These are phyloP conservation scores for Trichomalopsis sarcophagae DNA, from an alignment of 1,140 invertebrate genomes.

Conservation along the genomic window DNA sequence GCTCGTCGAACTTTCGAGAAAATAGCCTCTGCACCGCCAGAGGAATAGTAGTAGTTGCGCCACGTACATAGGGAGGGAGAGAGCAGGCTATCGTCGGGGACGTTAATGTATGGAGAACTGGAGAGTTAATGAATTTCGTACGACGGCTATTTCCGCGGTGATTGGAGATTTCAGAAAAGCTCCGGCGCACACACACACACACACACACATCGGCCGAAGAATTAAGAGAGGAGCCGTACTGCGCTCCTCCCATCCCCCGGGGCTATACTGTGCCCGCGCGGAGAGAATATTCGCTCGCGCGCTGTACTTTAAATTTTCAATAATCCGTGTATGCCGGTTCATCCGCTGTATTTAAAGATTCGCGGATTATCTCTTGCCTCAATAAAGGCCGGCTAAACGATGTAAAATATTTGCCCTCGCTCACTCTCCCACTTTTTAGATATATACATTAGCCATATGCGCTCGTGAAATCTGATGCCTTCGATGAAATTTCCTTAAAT, in stretches of 20 bases:
- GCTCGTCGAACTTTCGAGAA: constrained; percentile 50
- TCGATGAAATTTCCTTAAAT: constrained; percentile 35
- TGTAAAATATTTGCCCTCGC: constrained; percentile 38
- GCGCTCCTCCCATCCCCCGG: neutral
- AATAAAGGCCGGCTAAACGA: constrained; percentile 22
- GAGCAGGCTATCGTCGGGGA: neutral
- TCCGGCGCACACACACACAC: neutral
- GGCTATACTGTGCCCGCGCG: neutral
- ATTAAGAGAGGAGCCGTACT: neutral
- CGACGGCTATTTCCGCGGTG: constrained; percentile 10
- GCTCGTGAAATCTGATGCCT: no score
- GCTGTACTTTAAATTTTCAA: constrained; percentile 42
- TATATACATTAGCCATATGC: neutral
- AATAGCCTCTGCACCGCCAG: constrained; percentile 14
- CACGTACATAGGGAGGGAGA: neutral
- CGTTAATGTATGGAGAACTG: constrained; percentile 34
- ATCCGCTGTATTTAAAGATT: constrained; percentile 45
- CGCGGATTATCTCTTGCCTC: constrained; percentile 31
- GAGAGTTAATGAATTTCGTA: constrained; percentile 48
- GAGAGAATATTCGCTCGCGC: constrained; percentile 18
- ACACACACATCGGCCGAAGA: constrained; percentile 4
- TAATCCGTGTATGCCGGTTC: constrained; percentile 25
- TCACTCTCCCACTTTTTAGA: neutral
- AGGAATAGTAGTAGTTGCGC: neutral
- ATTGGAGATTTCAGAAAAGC: constrained; percentile 37